Conservation (phyloP, 2,888 invertebrate species). For the Cryptocephalus primarius region DNA sequence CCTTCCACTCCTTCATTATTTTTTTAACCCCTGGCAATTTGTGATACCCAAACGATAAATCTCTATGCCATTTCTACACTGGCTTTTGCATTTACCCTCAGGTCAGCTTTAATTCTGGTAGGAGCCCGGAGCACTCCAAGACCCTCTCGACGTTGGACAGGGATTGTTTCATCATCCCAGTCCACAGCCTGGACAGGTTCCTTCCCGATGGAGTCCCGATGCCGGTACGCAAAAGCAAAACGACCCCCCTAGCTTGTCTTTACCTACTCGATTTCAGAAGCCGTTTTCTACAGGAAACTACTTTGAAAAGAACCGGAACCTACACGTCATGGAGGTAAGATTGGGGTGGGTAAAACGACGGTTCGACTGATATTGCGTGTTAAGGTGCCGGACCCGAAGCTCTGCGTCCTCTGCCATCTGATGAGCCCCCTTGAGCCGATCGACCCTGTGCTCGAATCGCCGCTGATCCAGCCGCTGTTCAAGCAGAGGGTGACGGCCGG, state of each 20-base stretch:
- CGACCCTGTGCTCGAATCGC: constrained; percentile 77
- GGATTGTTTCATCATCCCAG: constrained; percentile 89
- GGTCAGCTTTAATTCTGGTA: constrained; percentile 30
- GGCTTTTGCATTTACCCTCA: constrained; percentile 15
- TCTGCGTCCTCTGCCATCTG: constrained; percentile 77
- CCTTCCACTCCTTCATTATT: too few relatives aligned
- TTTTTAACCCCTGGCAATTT: too few relatives aligned
- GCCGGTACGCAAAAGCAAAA: constrained; percentile 32
- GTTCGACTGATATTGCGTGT: not conserved
- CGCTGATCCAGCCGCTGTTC: constrained; percentile 65
- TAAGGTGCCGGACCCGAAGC: constrained; percentile 74
- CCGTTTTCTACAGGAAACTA: constrained; percentile 25
- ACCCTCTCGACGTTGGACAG: constrained; percentile 73
- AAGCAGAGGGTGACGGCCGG: constrained; percentile 69
- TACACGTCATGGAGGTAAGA: constrained; percentile 35
- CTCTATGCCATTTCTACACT: too few relatives aligned
- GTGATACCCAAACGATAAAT: too few relatives aligned
- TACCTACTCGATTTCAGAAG: constrained; percentile 22
- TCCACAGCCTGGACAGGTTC: constrained; percentile 78
- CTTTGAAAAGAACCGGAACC: constrained; percentile 29
- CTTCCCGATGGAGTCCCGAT: constrained; percentile 85
- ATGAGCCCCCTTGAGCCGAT: constrained; percentile 83
- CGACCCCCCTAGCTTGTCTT: not conserved
- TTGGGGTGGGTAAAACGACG: not conserved
- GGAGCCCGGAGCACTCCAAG: constrained; percentile 35